Evolutionary conservation across 2,113 vertebrate species (phyloP).

Genomic region (Thamnophis sirtalis): DNA sequence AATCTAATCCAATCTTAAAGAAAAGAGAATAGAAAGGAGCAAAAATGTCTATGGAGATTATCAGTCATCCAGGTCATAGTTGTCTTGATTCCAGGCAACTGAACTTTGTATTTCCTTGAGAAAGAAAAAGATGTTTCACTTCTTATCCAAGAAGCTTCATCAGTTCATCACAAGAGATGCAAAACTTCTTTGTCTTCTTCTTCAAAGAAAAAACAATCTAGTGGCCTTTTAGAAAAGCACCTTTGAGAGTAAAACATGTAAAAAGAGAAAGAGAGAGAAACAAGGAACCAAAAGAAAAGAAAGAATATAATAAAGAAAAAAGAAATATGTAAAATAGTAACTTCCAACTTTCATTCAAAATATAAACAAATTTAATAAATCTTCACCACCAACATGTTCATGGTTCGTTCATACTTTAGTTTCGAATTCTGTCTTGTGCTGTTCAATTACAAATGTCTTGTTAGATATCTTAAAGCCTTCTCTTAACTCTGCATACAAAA

Average conservation of each 20-base stretch:
- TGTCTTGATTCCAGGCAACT: background rate
- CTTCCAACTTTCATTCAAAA: background rate
- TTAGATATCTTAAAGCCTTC: background rate
- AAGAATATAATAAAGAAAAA: background rate
- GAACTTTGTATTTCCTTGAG: background rate
- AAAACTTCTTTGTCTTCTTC: background rate
- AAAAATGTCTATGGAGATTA: background rate
- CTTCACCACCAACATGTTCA: background rate
- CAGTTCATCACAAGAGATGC: background rate
- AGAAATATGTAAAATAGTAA: background rate
- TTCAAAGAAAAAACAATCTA: background rate
- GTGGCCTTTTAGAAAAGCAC: background rate
- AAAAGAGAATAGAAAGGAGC: background rate
- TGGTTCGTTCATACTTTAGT: background rate
- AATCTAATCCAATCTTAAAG: background rate
- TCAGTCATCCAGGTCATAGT: background rate
- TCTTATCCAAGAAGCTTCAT: background rate
- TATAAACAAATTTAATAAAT: background rate
- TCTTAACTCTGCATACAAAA: background rate
- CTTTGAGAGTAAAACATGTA: background rate
- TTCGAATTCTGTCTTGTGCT: background rate
- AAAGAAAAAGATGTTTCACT: background rate
- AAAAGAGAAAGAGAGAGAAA: background rate
- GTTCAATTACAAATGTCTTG: background rate
- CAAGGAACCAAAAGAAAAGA: background rate